Evolutionary conservation across 2,888 invertebrate genomes (phyloP).

Genomic region (Leuctra nigra): DNA sequence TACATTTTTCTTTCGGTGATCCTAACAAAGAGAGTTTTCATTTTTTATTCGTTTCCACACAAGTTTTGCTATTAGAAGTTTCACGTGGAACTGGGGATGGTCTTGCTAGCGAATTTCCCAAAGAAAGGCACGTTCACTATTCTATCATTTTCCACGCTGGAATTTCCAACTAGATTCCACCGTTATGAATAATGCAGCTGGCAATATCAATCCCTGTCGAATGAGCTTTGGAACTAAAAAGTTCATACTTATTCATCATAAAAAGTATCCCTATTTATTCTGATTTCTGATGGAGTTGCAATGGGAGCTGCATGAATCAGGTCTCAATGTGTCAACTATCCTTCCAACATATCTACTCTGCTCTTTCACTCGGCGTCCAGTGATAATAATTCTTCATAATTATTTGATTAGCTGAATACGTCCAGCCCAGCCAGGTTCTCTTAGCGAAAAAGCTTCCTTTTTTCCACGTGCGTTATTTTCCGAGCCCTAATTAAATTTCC

Average conservation of each 20-base stretch:
- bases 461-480: no score
- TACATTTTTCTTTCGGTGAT: constrained; percentile 11
- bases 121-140: constrained; percentile 22
- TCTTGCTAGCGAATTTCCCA: background rate
- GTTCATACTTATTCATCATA: constrained; percentile 20
- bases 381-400: background rate
- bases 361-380: background rate
- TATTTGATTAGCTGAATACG: no score
- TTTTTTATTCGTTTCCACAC: background rate
- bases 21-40: background rate
- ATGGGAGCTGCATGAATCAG: no score
- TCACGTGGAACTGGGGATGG: background rate
- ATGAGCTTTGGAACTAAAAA: constrained; percentile 26
- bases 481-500: no score
- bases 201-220: constrained; percentile 27
- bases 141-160: constrained; percentile 25
- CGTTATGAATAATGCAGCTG: constrained; percentile 27
- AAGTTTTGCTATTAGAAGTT: constrained; percentile 22
- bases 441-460: no score
- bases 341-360: background rate
- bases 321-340: background rate
- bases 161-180: constrained; percentile 21
- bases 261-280: constrained; percentile 21
- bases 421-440: no score
- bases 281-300: background rate